Evolutionary conservation across 2,888 invertebrate species (phyloP), one percentile per base, ranked within the genome.

Genomic region (Vanessa cardui): DNA sequence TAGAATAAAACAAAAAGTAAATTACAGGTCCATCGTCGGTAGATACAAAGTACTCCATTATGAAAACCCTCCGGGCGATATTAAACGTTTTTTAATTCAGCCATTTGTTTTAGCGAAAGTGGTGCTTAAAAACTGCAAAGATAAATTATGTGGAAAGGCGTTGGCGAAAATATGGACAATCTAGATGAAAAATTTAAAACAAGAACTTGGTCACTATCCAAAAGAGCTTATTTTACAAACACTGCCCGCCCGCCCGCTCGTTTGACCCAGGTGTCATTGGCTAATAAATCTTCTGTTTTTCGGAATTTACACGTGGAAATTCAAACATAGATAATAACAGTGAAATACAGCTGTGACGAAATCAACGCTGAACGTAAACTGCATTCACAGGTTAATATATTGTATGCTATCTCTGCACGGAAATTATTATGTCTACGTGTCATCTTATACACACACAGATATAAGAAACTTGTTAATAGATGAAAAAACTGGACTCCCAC

Each of bases 81-180:
- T 44, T 60, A 64, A 60, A 39, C 68, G 33, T 31, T 60, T 63
- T 68, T 68, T 60, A 65, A 66, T 64, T 56, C 44, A 26, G 61
- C 59, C 68, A 58, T 68, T 68, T 64, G 56, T 54, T 45, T 54
- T 21, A 54, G 20, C 56, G 33, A 52, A 31, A 59, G 64, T 58
- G 47, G 47, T 47, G 18, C 58, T 60, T 64, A n/a, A 50, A 60
- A 56, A 66, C 52, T 54, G 60, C 54, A 61, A 49, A 59, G 45
- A 63, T 31, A 58, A 61, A 61, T 61, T 60, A 58, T 46, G 63
- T 60, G 58, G 60, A 49, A 58, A 50, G 46, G 21, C 44, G 9
- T 15, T 44, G 16, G 20, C 50, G 60, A 66, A 64, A 66, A 61
- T 33, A 52, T 54, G 60, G 47, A 45, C 60, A 46, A 61, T 60